phyloP scores from a whole-genome alignment of 1,140 invertebrate genomes.

The Euwallacea fornicatus region DNA sequence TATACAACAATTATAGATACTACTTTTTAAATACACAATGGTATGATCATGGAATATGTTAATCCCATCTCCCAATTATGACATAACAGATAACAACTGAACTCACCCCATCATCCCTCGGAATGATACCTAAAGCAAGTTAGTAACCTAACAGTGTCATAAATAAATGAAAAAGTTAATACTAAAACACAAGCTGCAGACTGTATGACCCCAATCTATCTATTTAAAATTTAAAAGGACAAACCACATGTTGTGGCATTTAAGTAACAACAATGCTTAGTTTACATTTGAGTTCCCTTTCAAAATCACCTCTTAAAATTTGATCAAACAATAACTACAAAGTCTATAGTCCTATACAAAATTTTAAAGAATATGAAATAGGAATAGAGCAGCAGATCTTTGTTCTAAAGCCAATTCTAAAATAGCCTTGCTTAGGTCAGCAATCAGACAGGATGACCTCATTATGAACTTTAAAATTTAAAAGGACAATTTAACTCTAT shows the following conservation, averaged over 20 bases:
- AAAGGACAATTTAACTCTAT: conserved; percentile 11
- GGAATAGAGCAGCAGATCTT: neutral
- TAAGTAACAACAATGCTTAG: neutral
- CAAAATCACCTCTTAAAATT: neutral
- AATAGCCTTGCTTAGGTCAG: conserved; percentile 27
- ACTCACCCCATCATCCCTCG: too few relatives aligned
- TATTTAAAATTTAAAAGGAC: too few relatives aligned
- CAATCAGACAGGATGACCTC: conserved; percentile 24
- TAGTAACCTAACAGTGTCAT: too few relatives aligned
- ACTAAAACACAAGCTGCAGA: too few relatives aligned
- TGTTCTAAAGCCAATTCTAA: neutral
- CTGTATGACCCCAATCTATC: too few relatives aligned
- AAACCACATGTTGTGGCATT: neutral
- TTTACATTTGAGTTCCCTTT: neutral
- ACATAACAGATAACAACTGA: too few relatives aligned
- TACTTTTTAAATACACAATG: too few relatives aligned
- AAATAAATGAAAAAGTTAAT: too few relatives aligned
- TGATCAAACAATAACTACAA: neutral
- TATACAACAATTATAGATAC: too few relatives aligned
- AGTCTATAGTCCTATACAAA: neutral
- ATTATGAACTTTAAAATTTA: conserved; percentile 35
- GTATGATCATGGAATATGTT: too few relatives aligned
- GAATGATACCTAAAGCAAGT: too few relatives aligned
- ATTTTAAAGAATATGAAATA: neutral
- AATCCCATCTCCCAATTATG: too few relatives aligned